Evolutionary conservation across 1,140 invertebrate species (phyloP).

Genomic region (Listronotus oregonensis): DNA sequence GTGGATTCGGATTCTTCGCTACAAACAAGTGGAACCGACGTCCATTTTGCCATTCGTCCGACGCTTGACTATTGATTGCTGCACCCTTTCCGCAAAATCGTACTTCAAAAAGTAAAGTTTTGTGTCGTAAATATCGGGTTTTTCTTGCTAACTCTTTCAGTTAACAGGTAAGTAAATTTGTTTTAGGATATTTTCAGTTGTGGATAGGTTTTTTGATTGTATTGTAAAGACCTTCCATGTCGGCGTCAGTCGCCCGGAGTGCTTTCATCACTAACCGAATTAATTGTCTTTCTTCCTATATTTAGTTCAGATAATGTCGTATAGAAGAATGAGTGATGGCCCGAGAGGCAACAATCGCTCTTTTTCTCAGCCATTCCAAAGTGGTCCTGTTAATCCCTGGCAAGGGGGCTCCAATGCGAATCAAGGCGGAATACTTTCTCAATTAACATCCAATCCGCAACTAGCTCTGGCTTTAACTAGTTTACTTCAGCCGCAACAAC

Average conservation of each 20-base stretch:
- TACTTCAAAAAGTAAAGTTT: too few species aligned
- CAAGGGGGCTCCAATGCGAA: constrained; percentile 50
- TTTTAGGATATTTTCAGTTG: too few species aligned
- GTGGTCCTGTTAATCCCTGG: constrained; percentile 52
- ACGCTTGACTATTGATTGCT: too few species aligned
- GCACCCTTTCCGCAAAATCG: too few species aligned
- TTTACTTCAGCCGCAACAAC: constrained; percentile 53
- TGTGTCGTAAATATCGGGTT: too few species aligned
- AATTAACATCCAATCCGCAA: constrained; percentile 51
- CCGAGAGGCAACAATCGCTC: constrained; percentile 46
- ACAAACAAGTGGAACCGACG: too few species aligned
- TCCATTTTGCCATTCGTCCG: too few species aligned
- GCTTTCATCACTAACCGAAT: constrained; percentile 12
- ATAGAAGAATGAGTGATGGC: constrained; percentile 51
- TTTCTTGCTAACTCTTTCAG: too few species aligned
- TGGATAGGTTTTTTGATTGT: too few species aligned
- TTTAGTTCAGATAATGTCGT: constrained; percentile 51
- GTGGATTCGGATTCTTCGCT: too few species aligned
- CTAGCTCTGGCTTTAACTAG: constrained; percentile 54
- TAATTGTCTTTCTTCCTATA: constrained; percentile 40
- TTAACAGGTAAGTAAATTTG: too few species aligned
- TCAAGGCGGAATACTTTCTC: constrained; percentile 44
- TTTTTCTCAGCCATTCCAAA: constrained; percentile 52
- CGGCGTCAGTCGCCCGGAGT: constrained; percentile 21
- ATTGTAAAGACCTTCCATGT: constrained; percentile 1